Evolutionary conservation across 2,797 vertebrate species (phyloP).

Genomic region (Sebastes vulpes): DNA sequence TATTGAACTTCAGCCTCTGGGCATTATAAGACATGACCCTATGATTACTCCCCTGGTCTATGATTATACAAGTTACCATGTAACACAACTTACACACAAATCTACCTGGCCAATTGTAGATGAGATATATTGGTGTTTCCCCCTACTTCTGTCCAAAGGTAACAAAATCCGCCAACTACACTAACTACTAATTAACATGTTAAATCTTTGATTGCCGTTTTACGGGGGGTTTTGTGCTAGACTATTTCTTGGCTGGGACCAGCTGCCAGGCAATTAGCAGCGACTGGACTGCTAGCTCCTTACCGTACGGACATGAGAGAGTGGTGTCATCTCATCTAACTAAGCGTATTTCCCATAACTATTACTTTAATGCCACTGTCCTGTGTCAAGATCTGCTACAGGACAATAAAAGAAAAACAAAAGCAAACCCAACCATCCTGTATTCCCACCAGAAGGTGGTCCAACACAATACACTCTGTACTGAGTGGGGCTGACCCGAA

Average conservation of each 20-base stretch:
- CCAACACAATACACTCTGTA: neutral
- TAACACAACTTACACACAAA: neutral
- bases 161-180: neutral
- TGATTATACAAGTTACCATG: neutral
- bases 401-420: neutral
- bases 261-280: neutral
- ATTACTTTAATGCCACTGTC: too few species aligned
- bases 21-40: neutral
- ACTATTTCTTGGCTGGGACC: neutral
- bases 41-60: neutral
- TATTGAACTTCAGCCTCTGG: neutral
- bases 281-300: neutral
- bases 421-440: neutral
- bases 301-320: neutral
- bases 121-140: too few species aligned
- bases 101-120: too few species aligned
- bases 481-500: too few species aligned
- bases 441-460: too few species aligned
- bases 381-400: neutral
- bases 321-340: neutral
- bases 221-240: too few species aligned
- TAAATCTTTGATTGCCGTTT: too few species aligned
- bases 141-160: neutral
- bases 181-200: too few species aligned
- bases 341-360: neutral